Conservation (phyloP, 2,888 invertebrate genomes). For the Endotricha flammealis region DNA sequence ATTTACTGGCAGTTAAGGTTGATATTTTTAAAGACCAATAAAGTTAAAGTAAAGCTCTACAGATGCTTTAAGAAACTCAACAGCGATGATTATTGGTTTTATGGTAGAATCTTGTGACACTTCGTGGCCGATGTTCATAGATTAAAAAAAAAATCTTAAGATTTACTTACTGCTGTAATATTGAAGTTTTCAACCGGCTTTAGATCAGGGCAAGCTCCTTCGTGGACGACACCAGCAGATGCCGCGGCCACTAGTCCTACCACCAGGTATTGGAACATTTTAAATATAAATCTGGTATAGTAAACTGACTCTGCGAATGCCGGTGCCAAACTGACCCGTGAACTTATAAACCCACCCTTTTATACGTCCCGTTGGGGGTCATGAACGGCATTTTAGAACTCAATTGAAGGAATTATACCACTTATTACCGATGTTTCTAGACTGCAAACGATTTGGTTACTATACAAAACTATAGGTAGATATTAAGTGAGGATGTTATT, state of each 20-base stretch:
- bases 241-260: slow-evolving; percentile 42
- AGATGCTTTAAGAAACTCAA: too few relatives aligned
- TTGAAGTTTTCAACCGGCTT: slow-evolving; percentile 55
- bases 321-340: slow-evolving; percentile 35
- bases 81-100: too few relatives aligned
- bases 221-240: slow-evolving; percentile 33
- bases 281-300: slow-evolving; percentile 33
- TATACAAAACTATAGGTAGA: too few relatives aligned
- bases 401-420: slow-evolving; percentile 41
- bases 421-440: slow-evolving; percentile 18
- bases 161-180: slow-evolving; percentile 48
- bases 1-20: too few relatives aligned
- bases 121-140: too few relatives aligned
- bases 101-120: too few relatives aligned
- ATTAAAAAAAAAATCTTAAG: too few relatives aligned
- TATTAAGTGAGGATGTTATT: too few relatives aligned
- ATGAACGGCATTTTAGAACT: slow-evolving; percentile 43
- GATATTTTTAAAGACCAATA: too few relatives aligned
- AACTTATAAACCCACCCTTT: slow-evolving; percentile 30
- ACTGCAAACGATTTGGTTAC: slow-evolving; percentile 11
- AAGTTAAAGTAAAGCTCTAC: too few relatives aligned
- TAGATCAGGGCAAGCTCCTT: slow-evolving; percentile 44
- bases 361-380: slow-evolving; percentile 48
- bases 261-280: slow-evolving; percentile 44
- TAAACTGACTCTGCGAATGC: slow-evolving; percentile 32